Conservation (phyloP, 2,888 invertebrate species). For the Leptodirus hochenwartii region DNA sequence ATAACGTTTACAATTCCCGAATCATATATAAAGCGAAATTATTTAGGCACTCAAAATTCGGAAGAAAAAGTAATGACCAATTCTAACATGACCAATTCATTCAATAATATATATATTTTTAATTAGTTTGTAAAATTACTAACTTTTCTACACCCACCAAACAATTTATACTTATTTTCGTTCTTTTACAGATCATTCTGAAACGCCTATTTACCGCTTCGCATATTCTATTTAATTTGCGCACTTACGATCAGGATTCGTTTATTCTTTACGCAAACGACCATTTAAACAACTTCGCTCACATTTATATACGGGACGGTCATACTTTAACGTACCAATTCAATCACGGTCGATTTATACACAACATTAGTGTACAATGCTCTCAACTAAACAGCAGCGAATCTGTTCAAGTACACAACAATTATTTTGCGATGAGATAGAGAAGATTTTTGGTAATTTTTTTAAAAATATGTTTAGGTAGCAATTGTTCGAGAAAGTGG, state of each 20-base stretch:
- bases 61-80: slow-evolving; percentile 36
- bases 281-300: slow-evolving; percentile 83
- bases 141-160: no score
- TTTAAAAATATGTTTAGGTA: no score
- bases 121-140: no score
- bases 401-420: slow-evolving; percentile 74
- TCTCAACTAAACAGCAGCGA: slow-evolving; percentile 60
- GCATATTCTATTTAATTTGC: slow-evolving; percentile 70
- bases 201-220: slow-evolving; percentile 62
- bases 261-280: slow-evolving; percentile 82
- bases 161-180: no score
- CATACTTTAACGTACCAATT: slow-evolving; percentile 69
- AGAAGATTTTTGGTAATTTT: no score
- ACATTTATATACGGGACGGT: slow-evolving; percentile 64
- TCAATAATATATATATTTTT: no score
- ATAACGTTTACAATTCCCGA: slow-evolving; percentile 71
- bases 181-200: no score
- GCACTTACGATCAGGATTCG: slow-evolving; percentile 69
- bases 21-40: slow-evolving; percentile 65
- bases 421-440: slow-evolving; percentile 89
- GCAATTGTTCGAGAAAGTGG: no score
- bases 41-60: slow-evolving; percentile 32
- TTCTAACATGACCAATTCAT: no score
- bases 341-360: slow-evolving; percentile 63
- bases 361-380: slow-evolving; percentile 59